A percentile compares a stretch with the other conserved stretches of the same genome.
Conservation (phyloP, 2,888 invertebrate genomes). For the Tortrix viridana region DNA sequence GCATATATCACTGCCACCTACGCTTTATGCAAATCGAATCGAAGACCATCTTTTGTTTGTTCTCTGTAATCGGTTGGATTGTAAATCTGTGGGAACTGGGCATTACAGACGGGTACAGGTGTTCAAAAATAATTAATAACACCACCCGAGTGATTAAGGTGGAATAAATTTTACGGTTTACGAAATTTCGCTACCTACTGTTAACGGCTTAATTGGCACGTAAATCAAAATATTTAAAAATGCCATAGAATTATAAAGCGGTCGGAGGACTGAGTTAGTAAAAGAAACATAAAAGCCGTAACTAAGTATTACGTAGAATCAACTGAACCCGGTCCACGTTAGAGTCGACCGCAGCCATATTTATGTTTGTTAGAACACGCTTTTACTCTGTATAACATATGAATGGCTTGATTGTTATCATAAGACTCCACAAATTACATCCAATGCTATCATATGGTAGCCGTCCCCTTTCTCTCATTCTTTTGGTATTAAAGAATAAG, state of each 20-base stretch:
- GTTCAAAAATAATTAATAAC: slow-evolving; percentile 39
- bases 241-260: slow-evolving; percentile 8
- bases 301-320: neutral
- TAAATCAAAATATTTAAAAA: slow-evolving; percentile 23
- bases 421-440: too few relatives aligned
- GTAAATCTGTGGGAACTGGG: slow-evolving; percentile 41
- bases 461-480: too few relatives aligned
- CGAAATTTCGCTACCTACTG: slow-evolving; percentile 25
- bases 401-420: too few relatives aligned
- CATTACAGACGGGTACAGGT: slow-evolving; percentile 46
- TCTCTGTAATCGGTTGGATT: slow-evolving; percentile 44
- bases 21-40: slow-evolving; percentile 49
- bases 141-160: slow-evolving; percentile 17
- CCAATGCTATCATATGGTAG: too few relatives aligned
- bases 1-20: slow-evolving; percentile 50
- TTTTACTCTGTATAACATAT: too few relatives aligned
- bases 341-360: too few relatives aligned
- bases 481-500: too few relatives aligned
- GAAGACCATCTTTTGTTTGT: slow-evolving; percentile 49
- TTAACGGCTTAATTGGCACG: slow-evolving; percentile 21
- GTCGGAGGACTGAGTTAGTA: neutral
- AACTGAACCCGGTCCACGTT: neutral
- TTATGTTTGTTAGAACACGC: too few relatives aligned
- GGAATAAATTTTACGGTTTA: slow-evolving; percentile 22
- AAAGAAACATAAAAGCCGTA: neutral